These are phyloP conservation scores for Glaucidium brasilianum DNA, from an alignment of 2,113 vertebrate genomes.

Conservation along the genomic window DNA sequence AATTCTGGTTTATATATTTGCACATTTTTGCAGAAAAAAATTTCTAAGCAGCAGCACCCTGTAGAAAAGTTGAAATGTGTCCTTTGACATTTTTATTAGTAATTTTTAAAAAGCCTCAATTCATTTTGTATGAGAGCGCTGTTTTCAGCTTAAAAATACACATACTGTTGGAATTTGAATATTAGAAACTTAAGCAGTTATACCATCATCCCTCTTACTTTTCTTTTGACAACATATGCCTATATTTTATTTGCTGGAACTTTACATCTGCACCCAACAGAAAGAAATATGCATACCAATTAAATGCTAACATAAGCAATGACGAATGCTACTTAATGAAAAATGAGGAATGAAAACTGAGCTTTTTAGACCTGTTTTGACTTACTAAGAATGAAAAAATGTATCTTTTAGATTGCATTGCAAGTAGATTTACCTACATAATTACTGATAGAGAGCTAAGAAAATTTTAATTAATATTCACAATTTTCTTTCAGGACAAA, in stretches of 20 bases:
- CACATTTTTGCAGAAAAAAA: neutral
- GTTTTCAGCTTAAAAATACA: neutral
- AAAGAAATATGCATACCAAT: neutral
- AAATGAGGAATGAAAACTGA: neutral
- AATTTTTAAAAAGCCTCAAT: neutral
- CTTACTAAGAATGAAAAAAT: neutral
- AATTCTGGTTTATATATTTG: neutral
- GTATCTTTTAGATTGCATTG: neutral
- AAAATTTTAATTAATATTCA: neutral
- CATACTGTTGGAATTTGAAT: neutral
- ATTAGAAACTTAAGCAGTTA: neutral
- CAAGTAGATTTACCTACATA: neutral
- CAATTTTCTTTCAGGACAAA: neutral
- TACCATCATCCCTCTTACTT: fast-evolving
- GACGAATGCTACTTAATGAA: neutral
- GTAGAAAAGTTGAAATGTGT: neutral
- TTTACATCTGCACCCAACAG: neutral
- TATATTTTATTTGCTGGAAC: neutral
- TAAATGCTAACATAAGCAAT: neutral
- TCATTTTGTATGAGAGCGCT: neutral
- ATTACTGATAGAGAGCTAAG: neutral
- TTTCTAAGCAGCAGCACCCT: neutral
- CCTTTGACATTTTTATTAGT: neutral
- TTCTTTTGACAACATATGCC: neutral
- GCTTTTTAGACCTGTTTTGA: neutral